Percentiles rank a stretch among this genome's conserved stretches.
These are phyloP conservation scores for Ormyrus rosae DNA, from an alignment of 2,888 invertebrate genomes.

Conservation along the genomic window DNA sequence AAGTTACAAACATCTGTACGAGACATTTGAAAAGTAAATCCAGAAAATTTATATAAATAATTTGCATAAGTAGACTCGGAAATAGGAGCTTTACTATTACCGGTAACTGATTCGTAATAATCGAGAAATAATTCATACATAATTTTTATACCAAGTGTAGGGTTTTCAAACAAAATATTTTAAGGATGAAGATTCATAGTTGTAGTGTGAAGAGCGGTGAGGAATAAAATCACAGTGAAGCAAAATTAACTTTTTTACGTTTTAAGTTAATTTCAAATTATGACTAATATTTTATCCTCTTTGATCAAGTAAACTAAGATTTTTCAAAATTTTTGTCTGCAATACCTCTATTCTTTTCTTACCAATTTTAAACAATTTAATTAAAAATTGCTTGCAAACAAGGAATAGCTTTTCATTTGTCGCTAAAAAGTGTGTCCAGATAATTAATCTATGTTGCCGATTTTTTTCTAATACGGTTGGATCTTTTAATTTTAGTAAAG, in stretches of 20 bases:
- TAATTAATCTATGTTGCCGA: background rate
- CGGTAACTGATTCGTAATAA: slow-evolving; percentile 48
- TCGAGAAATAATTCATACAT: slow-evolving; percentile 54
- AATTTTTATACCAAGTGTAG: slow-evolving; percentile 35
- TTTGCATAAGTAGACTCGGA: slow-evolving; percentile 14
- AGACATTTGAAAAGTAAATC: slow-evolving; percentile 10
- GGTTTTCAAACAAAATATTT: slow-evolving; percentile 49
- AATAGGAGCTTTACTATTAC: background rate
- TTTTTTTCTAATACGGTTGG: background rate
- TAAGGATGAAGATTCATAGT: slow-evolving; percentile 11
- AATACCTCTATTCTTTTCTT: background rate
- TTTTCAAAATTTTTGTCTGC: background rate
- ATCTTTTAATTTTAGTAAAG: background rate
- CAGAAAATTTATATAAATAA: background rate
- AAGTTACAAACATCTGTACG: slow-evolving; percentile 27
- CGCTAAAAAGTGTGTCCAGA: background rate
- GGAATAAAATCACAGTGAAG: background rate
- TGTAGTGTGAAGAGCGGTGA: background rate
- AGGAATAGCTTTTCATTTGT: background rate
- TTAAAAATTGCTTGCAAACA: background rate
- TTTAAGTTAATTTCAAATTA: background rate
- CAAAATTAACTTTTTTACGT: background rate
- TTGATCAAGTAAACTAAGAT: background rate
- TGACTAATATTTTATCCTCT: slow-evolving; percentile 2
- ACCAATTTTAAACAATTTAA: background rate